Conservation (phyloP, 2,888 invertebrate species). For the Thera obeliscata region DNA sequence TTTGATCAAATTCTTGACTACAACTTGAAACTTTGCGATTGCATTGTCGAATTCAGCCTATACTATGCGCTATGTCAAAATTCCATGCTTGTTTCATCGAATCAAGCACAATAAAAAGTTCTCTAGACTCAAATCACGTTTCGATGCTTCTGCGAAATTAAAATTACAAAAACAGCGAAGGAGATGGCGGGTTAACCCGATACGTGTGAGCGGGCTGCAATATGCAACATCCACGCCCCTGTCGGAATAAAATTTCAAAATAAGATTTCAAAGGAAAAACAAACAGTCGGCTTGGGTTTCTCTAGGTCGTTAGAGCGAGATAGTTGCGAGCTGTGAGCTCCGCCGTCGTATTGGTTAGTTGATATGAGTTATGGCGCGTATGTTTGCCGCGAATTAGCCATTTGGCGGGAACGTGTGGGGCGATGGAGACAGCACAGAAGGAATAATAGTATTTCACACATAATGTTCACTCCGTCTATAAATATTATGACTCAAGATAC, state of each 20-base stretch:
- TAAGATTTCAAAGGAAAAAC: constrained; percentile 83
- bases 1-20: background rate
- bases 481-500: no score
- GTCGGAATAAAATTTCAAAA: constrained; percentile 82
- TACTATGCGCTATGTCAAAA: constrained; percentile 65
- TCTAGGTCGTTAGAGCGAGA: constrained; percentile 79
- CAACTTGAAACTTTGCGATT: background rate
- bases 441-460: constrained; percentile 5
- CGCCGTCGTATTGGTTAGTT: constrained; percentile 65
- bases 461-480: constrained; percentile 4
- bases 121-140: constrained; percentile 80
- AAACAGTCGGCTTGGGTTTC: constrained; percentile 74
- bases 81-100: constrained; percentile 69
- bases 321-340: constrained; percentile 60
- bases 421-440: constrained; percentile 58
- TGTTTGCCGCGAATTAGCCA: constrained; percentile 81
- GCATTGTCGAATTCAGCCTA: constrained; percentile 59
- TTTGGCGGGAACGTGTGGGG: constrained; percentile 76
- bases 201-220: constrained; percentile 78
- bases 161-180: constrained; percentile 81
- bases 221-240: constrained; percentile 86
- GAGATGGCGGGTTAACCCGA: constrained; percentile 61
- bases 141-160: constrained; percentile 80
- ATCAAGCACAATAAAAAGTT: constrained; percentile 78
- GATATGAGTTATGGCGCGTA: constrained; percentile 82